Percentiles rank a stretch among this genome's conserved stretches.
Evolutionary conservation across 1,140 invertebrate species (phyloP).

Genomic region (Zaprionus tsacasi): DNA sequence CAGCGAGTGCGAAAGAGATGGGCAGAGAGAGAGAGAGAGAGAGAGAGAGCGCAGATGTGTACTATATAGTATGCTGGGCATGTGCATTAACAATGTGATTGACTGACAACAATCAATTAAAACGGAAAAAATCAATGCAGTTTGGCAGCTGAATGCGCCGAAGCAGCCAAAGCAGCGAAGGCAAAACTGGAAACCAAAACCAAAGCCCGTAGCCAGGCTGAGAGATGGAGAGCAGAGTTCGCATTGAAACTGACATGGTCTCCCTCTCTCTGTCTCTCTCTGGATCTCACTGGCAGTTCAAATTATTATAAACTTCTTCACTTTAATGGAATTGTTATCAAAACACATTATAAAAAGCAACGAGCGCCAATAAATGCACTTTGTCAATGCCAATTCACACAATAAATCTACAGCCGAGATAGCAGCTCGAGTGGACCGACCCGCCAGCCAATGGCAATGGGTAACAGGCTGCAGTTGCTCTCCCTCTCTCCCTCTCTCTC

Average conservation of each 20-base stretch:
- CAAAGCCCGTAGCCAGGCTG: neutral
- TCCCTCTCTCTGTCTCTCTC: neutral
- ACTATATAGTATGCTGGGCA: slow-evolving; percentile 55
- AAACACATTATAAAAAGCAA: slow-evolving; percentile 77
- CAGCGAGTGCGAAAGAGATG: slow-evolving; percentile 12
- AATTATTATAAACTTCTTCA: slow-evolving; percentile 82
- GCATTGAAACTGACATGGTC: slow-evolving; percentile 2
- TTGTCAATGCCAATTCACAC: slow-evolving; percentile 82
- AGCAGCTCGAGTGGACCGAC: slow-evolving; percentile 58
- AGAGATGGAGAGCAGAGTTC: neutral
- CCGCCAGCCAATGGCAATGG: slow-evolving; percentile 3
- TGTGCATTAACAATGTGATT: slow-evolving; percentile 74
- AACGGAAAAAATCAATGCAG: slow-evolving; percentile 68
- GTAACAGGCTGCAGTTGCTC: neutral
- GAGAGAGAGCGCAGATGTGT: slow-evolving; percentile 30
- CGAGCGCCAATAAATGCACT: slow-evolving; percentile 75
- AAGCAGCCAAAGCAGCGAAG: slow-evolving; percentile 34
- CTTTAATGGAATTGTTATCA: slow-evolving; percentile 82
- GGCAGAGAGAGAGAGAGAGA: neutral
- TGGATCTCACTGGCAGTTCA: slow-evolving; percentile 38
- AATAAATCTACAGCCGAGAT: slow-evolving; percentile 77
- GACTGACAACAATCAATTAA: slow-evolving; percentile 80
- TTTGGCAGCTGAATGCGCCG: slow-evolving; percentile 51
- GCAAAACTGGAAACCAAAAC: slow-evolving; percentile 18
- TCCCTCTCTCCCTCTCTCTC: neutral